Evolutionary conservation across 2,888 invertebrate species (phyloP), one percentile per base, ranked within the genome.

Genomic region (Hypsopygia costalis): DNA sequence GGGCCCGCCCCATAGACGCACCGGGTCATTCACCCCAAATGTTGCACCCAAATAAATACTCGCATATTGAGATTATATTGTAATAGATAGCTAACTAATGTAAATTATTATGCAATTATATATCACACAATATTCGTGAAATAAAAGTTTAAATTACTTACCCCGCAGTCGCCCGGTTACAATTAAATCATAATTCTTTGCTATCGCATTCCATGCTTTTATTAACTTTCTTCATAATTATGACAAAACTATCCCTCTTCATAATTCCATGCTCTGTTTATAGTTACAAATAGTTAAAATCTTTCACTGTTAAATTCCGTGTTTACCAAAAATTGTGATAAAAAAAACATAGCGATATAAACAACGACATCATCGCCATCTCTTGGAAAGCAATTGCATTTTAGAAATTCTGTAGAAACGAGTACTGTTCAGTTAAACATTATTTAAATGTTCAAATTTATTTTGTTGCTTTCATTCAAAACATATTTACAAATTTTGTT

Each of bases 1-100:
- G 42, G 41, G 49, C 41, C 42, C 58, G 51, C 57, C 57, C 55
- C 47, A 52, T 47, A 48, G 52, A 52, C 52, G 31, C 33, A 58
- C 47, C 48, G 41, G 73, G 60, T 73, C 71, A 41, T 66, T 71
- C 60, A 73, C 71, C 74, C 52, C 48, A 9, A 35, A 40, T 37
- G 47, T 45, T 65, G 64, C 59, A 62, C 53, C 52, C 55, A 56
- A 47, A 38, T 43, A 44, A 47, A 33, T 39, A 33, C 8, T 11
- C 31, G 25, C 31, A 22, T 11, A 7, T n/a, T n/a, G 3, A 21
- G 6, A 21, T 21, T 21, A n/a, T n/a, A n/a, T n/a, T n/a, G 16
- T 16, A 16, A 2, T 16, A 16, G 3, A 16, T 16, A 16, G 2
- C 16, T 4, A 16, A n/a, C n/a, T 4, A 16, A 16, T 16, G 2